A percentile compares a stretch with the other conserved stretches of the same genome.
Conservation (phyloP, 2,113 vertebrate species). For the Carassius carassius region DNA sequence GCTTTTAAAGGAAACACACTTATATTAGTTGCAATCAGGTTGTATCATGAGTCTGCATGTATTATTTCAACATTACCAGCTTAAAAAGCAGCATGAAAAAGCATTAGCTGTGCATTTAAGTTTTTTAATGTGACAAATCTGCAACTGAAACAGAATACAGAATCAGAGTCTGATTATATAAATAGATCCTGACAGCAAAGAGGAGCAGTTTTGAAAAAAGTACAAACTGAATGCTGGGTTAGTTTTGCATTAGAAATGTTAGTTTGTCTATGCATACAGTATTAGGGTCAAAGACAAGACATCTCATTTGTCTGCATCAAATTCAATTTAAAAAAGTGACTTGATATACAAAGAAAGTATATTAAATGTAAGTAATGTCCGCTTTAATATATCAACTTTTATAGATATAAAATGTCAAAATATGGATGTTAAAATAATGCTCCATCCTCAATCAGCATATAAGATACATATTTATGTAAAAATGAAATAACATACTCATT, state of each 20-base stretch:
- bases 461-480: too few species aligned
- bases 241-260: neutral
- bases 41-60: neutral
- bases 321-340: too few species aligned
- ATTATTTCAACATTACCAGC: neutral
- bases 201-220: neutral
- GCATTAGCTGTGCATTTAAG: neutral
- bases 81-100: neutral
- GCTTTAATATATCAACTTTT: too few species aligned
- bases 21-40: neutral
- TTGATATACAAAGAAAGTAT: too few species aligned
- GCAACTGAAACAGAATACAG: neutral
- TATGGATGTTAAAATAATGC: neutral
- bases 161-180: neutral
- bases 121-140: neutral
- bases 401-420: too few species aligned
- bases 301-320: too few species aligned
- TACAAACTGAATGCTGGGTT: neutral
- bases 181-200: neutral
- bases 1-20: slow-evolving; percentile 68
- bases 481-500: too few species aligned
- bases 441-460: too few species aligned
- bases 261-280: neutral
- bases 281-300: neutral
- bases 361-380: too few species aligned